Base-by-base conservation (phyloP, 2,797 vertebrate genomes). In the Lacerta agilis region DNA sequence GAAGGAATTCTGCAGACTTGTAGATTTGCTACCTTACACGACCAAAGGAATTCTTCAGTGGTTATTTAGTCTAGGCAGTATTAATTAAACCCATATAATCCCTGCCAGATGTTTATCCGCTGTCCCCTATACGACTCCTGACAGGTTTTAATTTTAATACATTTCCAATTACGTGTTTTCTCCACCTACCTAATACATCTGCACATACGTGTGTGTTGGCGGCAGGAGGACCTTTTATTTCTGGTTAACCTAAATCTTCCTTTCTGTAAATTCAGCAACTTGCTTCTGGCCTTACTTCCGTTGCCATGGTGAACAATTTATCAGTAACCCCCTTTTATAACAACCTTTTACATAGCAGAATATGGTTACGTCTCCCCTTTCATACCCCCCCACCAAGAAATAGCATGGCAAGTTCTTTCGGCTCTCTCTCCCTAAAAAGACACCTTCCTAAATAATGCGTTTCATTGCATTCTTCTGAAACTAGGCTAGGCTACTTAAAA, bases 221-320 rank as follows among this genome's bases (percentile, higher is more conserved):
- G 49, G 33, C 8, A 8, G 72, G 8, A 73, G 25, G 72, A 73
- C 27, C 71, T 76, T 87, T 81, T 87, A 77, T 80, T 79, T 80
- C 41, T 80, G 77, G 41, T 55, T 88, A 75, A 85, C 69, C 55
- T 72, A 88, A 88, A 79, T 85, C 77, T 66, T 81, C 83, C 77
- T 38, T 85, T 89, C 69, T 85, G 69, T 83, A 72, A 43, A 83
- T 87, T 11, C 41, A 11, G 87, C 84, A 84, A 20, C 38, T 91
- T 69, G 88, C 78, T 85, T 83, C 8, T 36, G 72, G 9, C 79
- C 23, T 13, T 79, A n/a, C 76, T 88, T 36, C 55, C 13, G 82
- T 85, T 88, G 76, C 83, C 86, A 87, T 87, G 79, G 86, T 87
- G 86, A 87, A 87, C 86, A 77, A 67, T 76, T 87, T 82, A 82